phyloP scores from a whole-genome alignment of 2,113 vertebrate species.

The Piprites chloris region DNA sequence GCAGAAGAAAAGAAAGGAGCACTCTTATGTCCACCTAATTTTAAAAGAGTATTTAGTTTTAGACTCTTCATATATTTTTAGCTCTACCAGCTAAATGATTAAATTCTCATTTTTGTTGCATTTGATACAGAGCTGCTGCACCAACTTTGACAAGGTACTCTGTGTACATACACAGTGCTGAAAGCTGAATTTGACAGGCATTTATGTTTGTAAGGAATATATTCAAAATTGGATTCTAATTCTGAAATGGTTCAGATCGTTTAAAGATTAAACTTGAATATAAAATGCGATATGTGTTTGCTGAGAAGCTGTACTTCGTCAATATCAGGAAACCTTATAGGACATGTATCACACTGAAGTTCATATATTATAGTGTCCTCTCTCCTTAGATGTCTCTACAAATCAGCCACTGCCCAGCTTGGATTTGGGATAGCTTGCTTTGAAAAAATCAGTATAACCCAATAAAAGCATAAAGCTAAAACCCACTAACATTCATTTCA shows the following conservation, averaged over 20 bases:
- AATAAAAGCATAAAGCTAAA: constrained; percentile 33
- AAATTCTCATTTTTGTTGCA: background rate
- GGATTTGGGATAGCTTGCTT: constrained; percentile 20
- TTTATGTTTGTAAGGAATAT: background rate
- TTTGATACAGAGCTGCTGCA: background rate
- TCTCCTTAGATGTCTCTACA: background rate
- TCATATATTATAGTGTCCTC: background rate
- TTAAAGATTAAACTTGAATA: background rate
- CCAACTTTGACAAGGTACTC: background rate
- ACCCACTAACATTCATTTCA: constrained; percentile 11
- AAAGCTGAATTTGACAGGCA: background rate
- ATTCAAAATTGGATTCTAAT: background rate
- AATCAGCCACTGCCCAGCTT: background rate
- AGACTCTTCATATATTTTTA: background rate
- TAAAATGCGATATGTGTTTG: background rate
- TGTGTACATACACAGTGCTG: background rate
- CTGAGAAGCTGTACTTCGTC: background rate
- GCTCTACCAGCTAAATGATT: background rate
- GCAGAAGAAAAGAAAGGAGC: background rate
- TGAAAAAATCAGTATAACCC: constrained; percentile 46
- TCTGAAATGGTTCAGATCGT: background rate
- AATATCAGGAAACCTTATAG: background rate
- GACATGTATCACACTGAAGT: background rate
- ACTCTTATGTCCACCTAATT: background rate
- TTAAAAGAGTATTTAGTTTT: background rate